Conservation (phyloP, 2,797 vertebrate species). For the Spatula clypeata region DNA sequence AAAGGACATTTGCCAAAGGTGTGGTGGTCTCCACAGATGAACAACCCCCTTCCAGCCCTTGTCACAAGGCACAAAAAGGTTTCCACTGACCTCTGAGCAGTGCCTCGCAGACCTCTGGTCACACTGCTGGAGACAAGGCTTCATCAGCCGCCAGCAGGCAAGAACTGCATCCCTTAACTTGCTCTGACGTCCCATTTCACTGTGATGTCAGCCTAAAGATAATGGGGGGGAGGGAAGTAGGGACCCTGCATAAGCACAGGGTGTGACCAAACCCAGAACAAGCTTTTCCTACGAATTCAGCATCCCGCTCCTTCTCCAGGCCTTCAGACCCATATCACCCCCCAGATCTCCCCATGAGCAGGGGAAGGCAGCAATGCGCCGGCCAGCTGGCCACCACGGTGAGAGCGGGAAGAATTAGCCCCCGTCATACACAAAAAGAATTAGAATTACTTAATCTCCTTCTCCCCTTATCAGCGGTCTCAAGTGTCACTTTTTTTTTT, state of each 20-base stretch:
- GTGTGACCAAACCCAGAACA: background rate
- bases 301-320: conserved; percentile 16
- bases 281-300: background rate
- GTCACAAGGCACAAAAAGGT: background rate
- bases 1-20: background rate
- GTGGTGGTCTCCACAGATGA: background rate
- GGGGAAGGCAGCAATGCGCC: background rate
- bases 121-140: background rate
- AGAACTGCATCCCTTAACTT: background rate
- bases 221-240: background rate
- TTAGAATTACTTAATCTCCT: conserved; percentile 57
- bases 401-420: conserved; percentile 67
- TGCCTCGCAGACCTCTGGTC: background rate
- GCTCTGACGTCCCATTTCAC: background rate
- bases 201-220: conserved; percentile 24
- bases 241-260: background rate
- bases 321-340: background rate
- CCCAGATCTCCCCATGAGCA: conserved; percentile 14
- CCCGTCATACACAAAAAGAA: conserved; percentile 31
- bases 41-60: background rate
- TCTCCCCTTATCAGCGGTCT: conserved; percentile 56
- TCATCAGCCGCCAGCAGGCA: background rate
- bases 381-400: background rate
- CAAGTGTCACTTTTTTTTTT: conserved; percentile 35
- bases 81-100: background rate